Evolutionary conservation across 2,113 vertebrate genomes (phyloP).

Genomic region (Tachysurus vachellii): DNA sequence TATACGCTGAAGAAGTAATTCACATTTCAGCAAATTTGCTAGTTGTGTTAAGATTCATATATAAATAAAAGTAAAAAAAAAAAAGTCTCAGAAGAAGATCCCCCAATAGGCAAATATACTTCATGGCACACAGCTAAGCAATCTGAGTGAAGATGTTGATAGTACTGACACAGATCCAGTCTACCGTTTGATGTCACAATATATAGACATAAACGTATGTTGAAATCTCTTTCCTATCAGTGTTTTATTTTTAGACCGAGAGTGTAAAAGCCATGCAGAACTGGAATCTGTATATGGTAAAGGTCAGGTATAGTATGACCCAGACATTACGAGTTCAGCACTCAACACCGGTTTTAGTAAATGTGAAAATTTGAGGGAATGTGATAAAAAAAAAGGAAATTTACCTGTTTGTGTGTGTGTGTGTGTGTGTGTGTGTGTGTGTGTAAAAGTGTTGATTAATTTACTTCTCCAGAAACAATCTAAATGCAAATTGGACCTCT

Average conservation of each 20-base stretch:
- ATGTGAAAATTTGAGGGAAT: conserved; percentile 31
- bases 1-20: neutral
- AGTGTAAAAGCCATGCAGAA: neutral
- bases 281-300: neutral
- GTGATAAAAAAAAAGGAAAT: conserved; percentile 25
- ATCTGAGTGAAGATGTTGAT: neutral
- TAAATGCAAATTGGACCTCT: conserved; percentile 80
- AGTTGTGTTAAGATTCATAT: neutral
- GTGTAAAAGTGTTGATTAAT: conserved; percentile 71
- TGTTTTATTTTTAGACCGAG: neutral
- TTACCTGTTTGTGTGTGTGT: conserved; percentile 41
- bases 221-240: neutral
- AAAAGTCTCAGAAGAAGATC: neutral
- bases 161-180: neutral
- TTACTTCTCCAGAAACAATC: conserved; percentile 79
- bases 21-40: neutral
- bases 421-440: conserved; percentile 42
- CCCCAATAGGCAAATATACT: neutral
- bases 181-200: neutral
- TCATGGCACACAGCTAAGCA: neutral
- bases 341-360: conserved; percentile 26
- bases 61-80: neutral
- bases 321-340: neutral
- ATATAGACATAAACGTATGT: neutral
- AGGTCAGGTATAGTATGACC: conserved; percentile 7